These are phyloP conservation scores for Vanacampus margaritifer DNA, from an alignment of 2,113 vertebrate species.

Conservation along the genomic window DNA sequence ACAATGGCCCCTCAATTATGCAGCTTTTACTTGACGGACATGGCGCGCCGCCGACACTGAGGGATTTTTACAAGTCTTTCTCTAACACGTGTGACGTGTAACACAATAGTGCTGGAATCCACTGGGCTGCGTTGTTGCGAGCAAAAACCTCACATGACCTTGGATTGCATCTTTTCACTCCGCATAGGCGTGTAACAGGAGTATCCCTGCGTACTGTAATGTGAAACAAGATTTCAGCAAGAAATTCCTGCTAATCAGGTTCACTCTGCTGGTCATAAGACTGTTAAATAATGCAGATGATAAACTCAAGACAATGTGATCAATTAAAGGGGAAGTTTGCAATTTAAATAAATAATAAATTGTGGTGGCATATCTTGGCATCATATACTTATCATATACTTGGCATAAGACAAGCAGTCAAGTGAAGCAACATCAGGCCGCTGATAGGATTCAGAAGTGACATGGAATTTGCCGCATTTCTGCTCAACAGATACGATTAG, in stretches of 20 bases:
- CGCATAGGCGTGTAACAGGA: not conserved
- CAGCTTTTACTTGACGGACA: not conserved
- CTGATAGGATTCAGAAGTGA: not conserved
- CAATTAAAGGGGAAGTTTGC: not conserved
- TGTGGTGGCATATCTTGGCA: too few species aligned
- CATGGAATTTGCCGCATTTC: not conserved
- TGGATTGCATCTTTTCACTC: not conserved
- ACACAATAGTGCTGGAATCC: slow-evolving; percentile 2
- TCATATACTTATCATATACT: too few species aligned
- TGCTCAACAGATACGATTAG: not conserved
- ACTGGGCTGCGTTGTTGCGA: too few species aligned
- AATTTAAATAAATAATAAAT: not conserved
- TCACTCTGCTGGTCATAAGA: not conserved
- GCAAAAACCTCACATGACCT: slow-evolving; percentile 2
- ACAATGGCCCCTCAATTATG: not conserved
- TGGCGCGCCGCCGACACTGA: not conserved
- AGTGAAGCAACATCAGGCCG: not conserved
- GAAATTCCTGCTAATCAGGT: not conserved
- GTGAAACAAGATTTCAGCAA: not conserved
- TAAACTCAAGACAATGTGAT: not conserved
- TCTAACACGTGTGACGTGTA: not conserved
- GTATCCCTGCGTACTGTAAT: not conserved
- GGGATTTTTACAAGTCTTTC: not conserved
- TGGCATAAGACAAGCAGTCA: not conserved
- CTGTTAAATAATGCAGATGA: not conserved